Evolutionary conservation across 2,113 vertebrate genomes (phyloP).

Genomic region (Parus major): DNA sequence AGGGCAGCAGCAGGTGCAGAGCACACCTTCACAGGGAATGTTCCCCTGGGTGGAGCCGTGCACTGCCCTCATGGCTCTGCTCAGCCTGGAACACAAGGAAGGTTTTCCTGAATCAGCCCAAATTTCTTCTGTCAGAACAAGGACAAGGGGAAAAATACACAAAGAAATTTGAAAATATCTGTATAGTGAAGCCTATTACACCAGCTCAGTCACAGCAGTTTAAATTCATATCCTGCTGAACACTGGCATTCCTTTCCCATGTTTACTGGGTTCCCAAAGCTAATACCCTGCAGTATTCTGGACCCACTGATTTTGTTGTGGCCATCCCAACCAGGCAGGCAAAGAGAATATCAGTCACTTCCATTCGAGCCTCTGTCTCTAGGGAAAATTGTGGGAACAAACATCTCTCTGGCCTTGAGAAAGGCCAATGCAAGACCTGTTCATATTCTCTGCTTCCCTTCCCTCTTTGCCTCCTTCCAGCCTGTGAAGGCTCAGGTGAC

Average conservation of each 20-base stretch:
- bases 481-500: background rate
- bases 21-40: background rate
- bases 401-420: background rate
- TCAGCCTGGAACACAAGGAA: background rate
- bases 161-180: background rate
- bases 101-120: background rate
- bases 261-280: background rate
- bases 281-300: background rate
- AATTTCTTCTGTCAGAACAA: background rate
- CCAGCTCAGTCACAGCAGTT: background rate
- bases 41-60: rapidly evolving
- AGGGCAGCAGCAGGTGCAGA: background rate
- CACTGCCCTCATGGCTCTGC: background rate
- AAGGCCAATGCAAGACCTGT: background rate
- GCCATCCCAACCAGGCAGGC: background rate
- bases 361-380: background rate
- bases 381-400: background rate
- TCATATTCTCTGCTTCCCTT: background rate
- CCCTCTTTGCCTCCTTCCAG: background rate
- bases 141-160: background rate
- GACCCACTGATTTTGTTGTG: background rate
- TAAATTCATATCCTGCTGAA: background rate
- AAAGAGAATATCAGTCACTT: background rate
- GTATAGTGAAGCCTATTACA: background rate
- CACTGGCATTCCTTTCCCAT: background rate